phyloP scores from a whole-genome alignment of 2,797 vertebrate genomes.

The Chelonia mydas region DNA sequence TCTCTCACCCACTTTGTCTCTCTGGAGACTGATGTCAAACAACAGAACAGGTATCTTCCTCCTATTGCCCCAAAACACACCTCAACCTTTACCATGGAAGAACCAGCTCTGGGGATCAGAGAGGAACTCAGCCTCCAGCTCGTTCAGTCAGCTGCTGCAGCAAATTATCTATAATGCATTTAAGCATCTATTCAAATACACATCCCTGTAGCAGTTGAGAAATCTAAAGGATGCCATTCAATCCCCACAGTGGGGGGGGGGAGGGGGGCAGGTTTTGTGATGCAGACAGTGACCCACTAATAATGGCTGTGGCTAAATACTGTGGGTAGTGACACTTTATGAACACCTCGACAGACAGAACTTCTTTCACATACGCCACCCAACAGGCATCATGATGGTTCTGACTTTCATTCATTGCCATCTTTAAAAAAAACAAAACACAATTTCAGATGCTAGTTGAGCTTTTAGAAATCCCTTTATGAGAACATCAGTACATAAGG shows the following conservation, averaged over 20 bases:
- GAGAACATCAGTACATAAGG: accelerated
- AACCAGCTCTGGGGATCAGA: neutral
- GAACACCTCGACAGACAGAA: neutral
- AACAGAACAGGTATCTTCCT: neutral
- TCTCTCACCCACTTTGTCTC: neutral
- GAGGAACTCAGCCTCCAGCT: neutral
- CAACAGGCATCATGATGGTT: neutral
- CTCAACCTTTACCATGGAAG: neutral
- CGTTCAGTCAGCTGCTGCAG: neutral
- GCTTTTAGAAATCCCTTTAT: neutral
- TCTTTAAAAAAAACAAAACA: accelerated
- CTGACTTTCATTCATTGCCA: neutral
- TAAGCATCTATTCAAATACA: neutral
- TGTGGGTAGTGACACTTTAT: neutral
- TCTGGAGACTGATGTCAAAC: neutral
- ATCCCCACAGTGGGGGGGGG: neutral
- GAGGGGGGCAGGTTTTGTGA: neutral
- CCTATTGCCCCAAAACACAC: neutral
- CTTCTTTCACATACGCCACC: neutral
- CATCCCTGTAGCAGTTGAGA: neutral
- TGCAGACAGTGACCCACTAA: neutral
- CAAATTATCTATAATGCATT: neutral
- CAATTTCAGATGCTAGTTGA: neutral
- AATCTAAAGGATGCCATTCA: neutral
- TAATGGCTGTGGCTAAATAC: neutral